phyloP scores from a whole-genome alignment of 2,888 invertebrate species.

The Automeris io region DNA sequence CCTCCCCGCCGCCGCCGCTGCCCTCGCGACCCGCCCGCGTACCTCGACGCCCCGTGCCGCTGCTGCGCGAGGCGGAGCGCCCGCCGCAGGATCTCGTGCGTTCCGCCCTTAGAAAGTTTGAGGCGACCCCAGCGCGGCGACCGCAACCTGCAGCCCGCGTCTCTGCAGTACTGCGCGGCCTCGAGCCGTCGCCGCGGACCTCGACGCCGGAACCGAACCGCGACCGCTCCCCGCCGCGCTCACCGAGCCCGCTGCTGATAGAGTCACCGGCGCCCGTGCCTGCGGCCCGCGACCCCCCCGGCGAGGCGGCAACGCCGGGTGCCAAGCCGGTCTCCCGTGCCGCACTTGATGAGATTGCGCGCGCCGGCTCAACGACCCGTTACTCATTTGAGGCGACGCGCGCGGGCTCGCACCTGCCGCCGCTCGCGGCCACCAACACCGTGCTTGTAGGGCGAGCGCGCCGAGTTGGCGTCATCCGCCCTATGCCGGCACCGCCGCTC shows the following conservation, averaged over 20 bases:
- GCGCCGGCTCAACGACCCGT: conserved; percentile 81
- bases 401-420: conserved; percentile 49
- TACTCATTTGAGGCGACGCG: conserved; percentile 73
- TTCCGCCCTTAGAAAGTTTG: conserved; percentile 90
- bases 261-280: conserved; percentile 71
- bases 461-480: conserved; percentile 77
- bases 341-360: conserved; percentile 81
- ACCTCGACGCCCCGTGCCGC: conserved; percentile 62
- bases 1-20: conserved; percentile 30
- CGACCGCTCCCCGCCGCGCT: conserved; percentile 15
- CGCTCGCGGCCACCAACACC: conserved; percentile 54
- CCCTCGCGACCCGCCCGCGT: conserved; percentile 63
- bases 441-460: conserved; percentile 52
- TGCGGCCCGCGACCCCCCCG: conserved; percentile 74
- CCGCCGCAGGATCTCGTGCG: conserved; percentile 94
- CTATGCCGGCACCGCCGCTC: conserved; percentile 50
- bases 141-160: conserved; percentile 72
- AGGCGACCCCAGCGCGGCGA: conserved; percentile 79
- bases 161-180: conserved; percentile 52
- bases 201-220: conserved; percentile 50
- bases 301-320: conserved; percentile 29
- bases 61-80: conserved; percentile 73
- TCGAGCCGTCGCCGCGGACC: conserved; percentile 43
- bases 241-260: conserved; percentile 40
- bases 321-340: conserved; percentile 71